Percentiles rank a stretch among this genome's conserved stretches.
Evolutionary conservation across 2,113 vertebrate genomes (phyloP).

Genomic region (Ariopsis seemanni): DNA sequence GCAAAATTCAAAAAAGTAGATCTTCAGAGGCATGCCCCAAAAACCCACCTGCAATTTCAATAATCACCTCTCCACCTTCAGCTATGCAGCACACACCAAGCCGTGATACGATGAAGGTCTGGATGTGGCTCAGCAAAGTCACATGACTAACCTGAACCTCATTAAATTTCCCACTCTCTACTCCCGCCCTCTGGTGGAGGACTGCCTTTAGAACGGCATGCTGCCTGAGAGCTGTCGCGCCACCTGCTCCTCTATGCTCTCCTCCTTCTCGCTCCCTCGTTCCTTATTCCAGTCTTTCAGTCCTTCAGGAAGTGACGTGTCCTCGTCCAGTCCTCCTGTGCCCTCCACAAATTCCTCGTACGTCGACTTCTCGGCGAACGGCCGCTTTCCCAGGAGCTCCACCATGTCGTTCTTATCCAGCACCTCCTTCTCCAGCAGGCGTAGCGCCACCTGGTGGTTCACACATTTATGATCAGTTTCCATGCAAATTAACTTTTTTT

Average conservation of each 20-base stretch:
- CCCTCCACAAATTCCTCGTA: constrained; percentile 98
- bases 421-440: constrained; percentile 92
- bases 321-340: constrained; percentile 91
- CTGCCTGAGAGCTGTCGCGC: constrained; percentile 79
- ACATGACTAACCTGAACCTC: not conserved
- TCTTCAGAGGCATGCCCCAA: not conserved
- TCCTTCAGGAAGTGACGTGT: constrained; percentile 90
- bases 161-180: not conserved
- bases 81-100: not conserved
- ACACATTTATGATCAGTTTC: not conserved
- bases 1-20: not conserved
- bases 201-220: constrained; percentile 77
- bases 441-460: constrained; percentile 82
- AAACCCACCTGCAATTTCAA: not conserved
- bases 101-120: not conserved
- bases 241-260: constrained; percentile 78
- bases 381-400: constrained; percentile 86
- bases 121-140: not conserved
- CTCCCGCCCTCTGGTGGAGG: not conserved
- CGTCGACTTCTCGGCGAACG: constrained; percentile 92
- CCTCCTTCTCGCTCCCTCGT: constrained; percentile 78
- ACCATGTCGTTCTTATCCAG: constrained; percentile 94
- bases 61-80: not conserved
- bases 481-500: not conserved
- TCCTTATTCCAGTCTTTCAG: constrained; percentile 97